A percentile compares a stretch with the other conserved stretches of the same genome.
Conservation (phyloP, 2,888 invertebrate genomes). For the Hyposoter didymator region DNA sequence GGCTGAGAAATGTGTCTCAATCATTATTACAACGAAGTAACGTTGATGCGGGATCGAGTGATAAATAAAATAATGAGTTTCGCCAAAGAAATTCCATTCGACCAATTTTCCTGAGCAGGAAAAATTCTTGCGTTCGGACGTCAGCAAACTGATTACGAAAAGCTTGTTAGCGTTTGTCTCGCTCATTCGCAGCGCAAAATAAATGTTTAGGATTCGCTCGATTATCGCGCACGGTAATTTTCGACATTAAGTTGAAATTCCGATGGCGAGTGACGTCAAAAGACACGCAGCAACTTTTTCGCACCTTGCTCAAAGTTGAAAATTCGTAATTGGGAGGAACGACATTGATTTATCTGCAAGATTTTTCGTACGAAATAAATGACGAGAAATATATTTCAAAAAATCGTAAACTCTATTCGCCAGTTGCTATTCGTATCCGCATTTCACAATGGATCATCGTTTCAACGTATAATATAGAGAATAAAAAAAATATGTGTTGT, state of each 20-base stretch:
- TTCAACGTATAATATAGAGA: conserved; percentile 38
- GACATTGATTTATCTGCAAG: neutral
- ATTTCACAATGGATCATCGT: neutral
- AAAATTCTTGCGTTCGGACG: neutral
- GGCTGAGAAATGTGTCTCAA: neutral
- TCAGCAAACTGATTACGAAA: neutral
- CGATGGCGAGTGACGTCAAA: neutral
- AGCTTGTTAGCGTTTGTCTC: neutral
- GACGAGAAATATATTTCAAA: neutral
- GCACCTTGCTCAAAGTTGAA: neutral
- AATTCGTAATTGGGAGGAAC: neutral
- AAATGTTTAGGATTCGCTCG: neutral
- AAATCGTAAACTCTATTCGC: neutral
- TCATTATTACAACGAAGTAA: neutral
- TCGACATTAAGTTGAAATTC: neutral
- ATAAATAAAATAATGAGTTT: neutral
- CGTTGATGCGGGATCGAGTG: neutral
- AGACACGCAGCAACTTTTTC: neutral
- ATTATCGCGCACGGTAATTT: too few species aligned
- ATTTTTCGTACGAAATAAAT: neutral
- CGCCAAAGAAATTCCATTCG: neutral
- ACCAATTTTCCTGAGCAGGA: neutral
- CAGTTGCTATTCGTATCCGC: neutral
- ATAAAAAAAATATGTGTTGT: conserved; percentile 43
- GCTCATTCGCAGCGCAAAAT: neutral